phyloP scores from a whole-genome alignment of 2,113 vertebrate genomes.

The Microcebus murinus region DNA sequence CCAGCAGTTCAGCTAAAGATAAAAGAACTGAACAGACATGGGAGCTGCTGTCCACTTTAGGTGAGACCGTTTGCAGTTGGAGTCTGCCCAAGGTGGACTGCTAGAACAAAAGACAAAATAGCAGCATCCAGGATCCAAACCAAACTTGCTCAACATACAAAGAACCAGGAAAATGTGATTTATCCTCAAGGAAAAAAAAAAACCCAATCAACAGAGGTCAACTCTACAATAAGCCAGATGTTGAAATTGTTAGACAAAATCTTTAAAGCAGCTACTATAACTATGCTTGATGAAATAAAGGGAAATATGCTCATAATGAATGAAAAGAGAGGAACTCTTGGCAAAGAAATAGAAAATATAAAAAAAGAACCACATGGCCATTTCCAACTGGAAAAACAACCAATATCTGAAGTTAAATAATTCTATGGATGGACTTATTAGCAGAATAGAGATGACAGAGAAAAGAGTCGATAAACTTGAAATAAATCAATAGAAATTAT shows the following conservation, averaged over 20 bases:
- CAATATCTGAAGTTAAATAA: conserved; percentile 15
- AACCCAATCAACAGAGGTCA: background rate
- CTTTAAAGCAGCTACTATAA: background rate
- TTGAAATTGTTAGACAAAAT: background rate
- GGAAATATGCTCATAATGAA: background rate
- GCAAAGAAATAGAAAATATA: conserved; percentile 5
- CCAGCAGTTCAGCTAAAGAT: background rate
- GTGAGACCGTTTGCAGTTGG: background rate
- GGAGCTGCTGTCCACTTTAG: background rate
- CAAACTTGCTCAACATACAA: background rate
- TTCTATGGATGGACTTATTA: background rate
- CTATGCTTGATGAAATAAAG: background rate
- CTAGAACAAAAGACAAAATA: background rate
- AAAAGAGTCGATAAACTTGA: background rate
- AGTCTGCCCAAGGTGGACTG: background rate
- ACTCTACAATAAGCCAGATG: background rate
- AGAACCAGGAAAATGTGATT: background rate
- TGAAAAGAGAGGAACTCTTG: background rate
- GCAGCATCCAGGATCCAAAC: background rate
- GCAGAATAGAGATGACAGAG: background rate
- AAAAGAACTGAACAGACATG: background rate
- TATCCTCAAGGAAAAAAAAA: background rate
- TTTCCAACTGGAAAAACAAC: background rate
- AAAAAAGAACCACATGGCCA: background rate
- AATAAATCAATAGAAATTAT: background rate